phyloP scores from a whole-genome alignment of 2,888 invertebrate genomes.

The Acanthosoma haemorrhoidale region DNA sequence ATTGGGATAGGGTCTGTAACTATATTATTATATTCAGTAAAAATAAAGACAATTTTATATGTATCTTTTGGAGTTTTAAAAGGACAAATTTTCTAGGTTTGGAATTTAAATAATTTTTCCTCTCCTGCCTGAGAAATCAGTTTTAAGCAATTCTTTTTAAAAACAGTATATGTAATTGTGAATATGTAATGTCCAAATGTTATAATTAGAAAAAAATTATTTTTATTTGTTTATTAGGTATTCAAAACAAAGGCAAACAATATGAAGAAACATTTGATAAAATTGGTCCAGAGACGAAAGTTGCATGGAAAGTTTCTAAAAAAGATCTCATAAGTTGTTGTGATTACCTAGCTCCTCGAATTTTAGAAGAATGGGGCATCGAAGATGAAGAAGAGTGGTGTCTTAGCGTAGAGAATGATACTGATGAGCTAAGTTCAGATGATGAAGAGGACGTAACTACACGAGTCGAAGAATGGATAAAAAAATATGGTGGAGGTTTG shows the following conservation, averaged over 20 bases:
- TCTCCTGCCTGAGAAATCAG: background rate
- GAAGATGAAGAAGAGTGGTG: conserved; percentile 30
- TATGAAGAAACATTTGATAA: background rate
- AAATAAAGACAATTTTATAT: too few species aligned
- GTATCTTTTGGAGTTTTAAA: too few species aligned
- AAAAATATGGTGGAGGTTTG: conserved; percentile 15
- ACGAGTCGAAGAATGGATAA: conserved; percentile 19
- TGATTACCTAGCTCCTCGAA: conserved; percentile 32
- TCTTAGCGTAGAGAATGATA: background rate
- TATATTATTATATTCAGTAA: too few species aligned
- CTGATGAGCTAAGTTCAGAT: conserved; percentile 13
- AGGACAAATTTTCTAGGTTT: too few species aligned
- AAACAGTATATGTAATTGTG: background rate
- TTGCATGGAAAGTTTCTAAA: conserved; percentile 32
- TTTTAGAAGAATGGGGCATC: conserved; percentile 33
- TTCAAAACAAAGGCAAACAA: background rate
- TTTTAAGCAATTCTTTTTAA: too few species aligned
- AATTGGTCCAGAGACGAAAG: background rate
- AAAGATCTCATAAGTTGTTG: conserved; percentile 27
- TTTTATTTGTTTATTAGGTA: background rate
- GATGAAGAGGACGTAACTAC: conserved; percentile 15
- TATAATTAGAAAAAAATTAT: background rate
- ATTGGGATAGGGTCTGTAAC: too few species aligned
- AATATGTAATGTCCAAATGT: background rate
- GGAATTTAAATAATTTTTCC: too few species aligned